Percentiles rank a stretch among this genome's conserved stretches.
Evolutionary conservation across 2,797 vertebrate species (phyloP).

Genomic region (Pseudopleuronectes americanus): DNA sequence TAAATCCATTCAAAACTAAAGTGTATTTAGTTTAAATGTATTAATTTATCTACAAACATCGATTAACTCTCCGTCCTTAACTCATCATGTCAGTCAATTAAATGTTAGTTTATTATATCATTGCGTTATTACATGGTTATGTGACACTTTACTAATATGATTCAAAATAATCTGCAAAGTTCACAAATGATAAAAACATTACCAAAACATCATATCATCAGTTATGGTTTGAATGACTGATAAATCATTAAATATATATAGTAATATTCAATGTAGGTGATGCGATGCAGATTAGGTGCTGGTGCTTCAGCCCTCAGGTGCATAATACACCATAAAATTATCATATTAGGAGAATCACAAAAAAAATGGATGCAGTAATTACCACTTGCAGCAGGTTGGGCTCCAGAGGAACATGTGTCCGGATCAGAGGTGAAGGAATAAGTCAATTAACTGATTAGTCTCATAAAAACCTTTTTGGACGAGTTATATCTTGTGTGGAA

Average conservation of each 20-base stretch:
- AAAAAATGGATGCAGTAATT: conserved; percentile 46
- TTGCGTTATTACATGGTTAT: background rate
- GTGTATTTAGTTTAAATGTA: no score
- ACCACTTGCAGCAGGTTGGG: conserved; percentile 9
- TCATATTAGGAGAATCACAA: conserved; percentile 58
- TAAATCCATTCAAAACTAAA: no score
- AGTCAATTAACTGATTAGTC: conserved; percentile 39
- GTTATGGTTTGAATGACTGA: conserved; percentile 33
- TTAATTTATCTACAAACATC: no score
- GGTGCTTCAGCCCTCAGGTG: conserved; percentile 34
- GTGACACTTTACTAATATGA: background rate
- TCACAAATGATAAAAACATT: background rate
- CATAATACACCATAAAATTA: conserved; percentile 50
- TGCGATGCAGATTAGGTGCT: conserved; percentile 36
- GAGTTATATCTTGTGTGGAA: conserved; percentile 14
- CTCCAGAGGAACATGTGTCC: conserved; percentile 14
- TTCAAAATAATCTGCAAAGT: background rate
- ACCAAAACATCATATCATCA: conserved; percentile 25
- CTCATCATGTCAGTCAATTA: no score
- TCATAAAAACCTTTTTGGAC: conserved; percentile 3
- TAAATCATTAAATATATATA: conserved; percentile 58
- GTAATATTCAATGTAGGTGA: conserved; percentile 60
- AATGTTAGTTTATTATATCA: background rate
- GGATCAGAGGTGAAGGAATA: no score
- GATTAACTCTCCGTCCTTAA: no score